Evolutionary conservation across 2,113 vertebrate species (phyloP).

Genomic region (Anser brachyrhynchus): DNA sequence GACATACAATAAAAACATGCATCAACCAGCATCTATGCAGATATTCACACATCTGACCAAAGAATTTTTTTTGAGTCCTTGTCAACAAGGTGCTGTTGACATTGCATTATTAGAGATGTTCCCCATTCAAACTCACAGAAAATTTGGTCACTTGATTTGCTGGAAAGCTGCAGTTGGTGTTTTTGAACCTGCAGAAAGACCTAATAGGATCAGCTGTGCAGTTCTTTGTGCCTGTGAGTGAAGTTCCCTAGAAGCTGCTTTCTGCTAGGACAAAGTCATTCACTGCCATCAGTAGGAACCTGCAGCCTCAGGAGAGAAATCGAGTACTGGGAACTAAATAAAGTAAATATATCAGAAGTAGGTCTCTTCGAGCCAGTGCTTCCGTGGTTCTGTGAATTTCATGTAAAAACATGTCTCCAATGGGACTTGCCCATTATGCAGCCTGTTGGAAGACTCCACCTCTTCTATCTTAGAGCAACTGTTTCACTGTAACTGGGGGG

Average conservation of each 20-base stretch:
- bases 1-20: not conserved
- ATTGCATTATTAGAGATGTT: not conserved
- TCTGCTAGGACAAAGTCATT: not conserved
- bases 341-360: not conserved
- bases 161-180: not conserved
- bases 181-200: not conserved
- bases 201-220: not conserved
- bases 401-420: not conserved
- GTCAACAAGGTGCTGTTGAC: not conserved
- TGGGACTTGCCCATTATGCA: not conserved
- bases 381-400: not conserved
- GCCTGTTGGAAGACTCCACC: not conserved
- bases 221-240: not conserved
- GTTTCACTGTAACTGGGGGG: not conserved
- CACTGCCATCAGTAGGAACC: not conserved
- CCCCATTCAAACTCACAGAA: not conserved
- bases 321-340: not conserved
- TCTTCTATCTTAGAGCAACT: not conserved
- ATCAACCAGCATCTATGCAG: not conserved
- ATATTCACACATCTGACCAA: not conserved
- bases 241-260: not conserved
- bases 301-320: not conserved
- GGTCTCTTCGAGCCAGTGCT: not conserved
- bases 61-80: not conserved
- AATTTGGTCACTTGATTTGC: not conserved